A percentile compares a stretch with the other conserved stretches of the same genome.
These are phyloP conservation scores for Macroglossus sobrinus DNA, from an alignment of 2,113 vertebrate genomes.

Conservation along the genomic window DNA sequence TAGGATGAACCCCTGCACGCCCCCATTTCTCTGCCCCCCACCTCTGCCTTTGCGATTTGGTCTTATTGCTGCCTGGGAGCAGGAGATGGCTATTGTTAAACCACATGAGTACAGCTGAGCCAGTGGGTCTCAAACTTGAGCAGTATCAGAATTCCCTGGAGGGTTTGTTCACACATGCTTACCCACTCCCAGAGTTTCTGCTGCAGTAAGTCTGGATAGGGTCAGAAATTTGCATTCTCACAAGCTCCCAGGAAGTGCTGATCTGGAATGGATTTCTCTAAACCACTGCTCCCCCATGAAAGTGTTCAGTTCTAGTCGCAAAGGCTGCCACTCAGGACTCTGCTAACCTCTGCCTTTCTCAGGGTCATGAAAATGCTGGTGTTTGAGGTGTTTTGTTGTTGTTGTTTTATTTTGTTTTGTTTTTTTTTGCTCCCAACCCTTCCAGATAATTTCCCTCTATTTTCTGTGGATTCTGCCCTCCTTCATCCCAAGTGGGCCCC, in stretches of 20 bases:
- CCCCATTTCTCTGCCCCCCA: rapidly evolving
- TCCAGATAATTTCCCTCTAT: background rate
- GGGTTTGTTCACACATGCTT: background rate
- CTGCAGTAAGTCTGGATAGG: background rate
- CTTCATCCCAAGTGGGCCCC: background rate
- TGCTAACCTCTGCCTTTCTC: background rate
- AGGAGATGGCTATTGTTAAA: background rate
- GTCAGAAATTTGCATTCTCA: background rate
- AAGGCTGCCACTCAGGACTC: background rate
- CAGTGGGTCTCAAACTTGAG: background rate
- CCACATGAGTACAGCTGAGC: background rate
- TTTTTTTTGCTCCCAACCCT: background rate
- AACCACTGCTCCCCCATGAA: background rate
- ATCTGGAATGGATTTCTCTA: background rate
- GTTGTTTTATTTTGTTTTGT: no score
- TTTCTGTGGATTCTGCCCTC: background rate
- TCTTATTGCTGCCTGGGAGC: background rate
- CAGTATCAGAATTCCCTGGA: background rate
- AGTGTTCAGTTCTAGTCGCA: background rate
- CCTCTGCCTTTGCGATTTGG: no score
- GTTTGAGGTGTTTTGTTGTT: no score
- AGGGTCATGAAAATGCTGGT: background rate
- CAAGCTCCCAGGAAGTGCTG: background rate
- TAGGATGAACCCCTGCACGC: background rate
- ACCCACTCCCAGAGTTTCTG: background rate